phyloP scores from a whole-genome alignment of 2,797 vertebrate species.

The Apodemus agrarius region DNA sequence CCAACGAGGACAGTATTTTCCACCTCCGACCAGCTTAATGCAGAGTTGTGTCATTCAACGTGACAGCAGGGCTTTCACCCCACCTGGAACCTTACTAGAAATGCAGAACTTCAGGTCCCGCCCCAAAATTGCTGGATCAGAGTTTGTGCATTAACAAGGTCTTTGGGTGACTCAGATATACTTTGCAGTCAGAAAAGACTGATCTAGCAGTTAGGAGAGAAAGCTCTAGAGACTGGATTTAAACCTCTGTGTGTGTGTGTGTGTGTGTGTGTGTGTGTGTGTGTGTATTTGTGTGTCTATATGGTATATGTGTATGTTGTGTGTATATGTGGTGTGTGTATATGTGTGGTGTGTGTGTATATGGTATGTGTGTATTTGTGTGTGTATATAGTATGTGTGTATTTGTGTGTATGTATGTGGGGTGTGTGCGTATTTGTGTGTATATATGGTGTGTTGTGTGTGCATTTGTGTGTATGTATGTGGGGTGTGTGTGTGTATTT shows the following conservation, averaged over 20 bases:
- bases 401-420: neutral
- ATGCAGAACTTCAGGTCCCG: neutral
- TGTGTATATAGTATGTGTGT: neutral
- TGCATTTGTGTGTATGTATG: no score
- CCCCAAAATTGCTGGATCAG: neutral
- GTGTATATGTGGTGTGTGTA: no score
- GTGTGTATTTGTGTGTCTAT: neutral
- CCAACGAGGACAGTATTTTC: neutral
- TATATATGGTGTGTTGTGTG: no score
- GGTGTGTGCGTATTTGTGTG: neutral
- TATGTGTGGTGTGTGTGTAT: neutral
- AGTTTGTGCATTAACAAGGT: neutral
- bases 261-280: neutral
- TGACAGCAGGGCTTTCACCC: neutral
- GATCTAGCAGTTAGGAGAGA: neutral
- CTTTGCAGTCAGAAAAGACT: neutral
- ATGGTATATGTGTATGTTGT: neutral
- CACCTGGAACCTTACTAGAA: neutral
- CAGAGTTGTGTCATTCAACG: neutral
- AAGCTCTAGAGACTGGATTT: neutral
- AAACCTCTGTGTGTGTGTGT: neutral
- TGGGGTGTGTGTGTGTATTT: neutral
- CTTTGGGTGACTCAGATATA: rapidly evolving
- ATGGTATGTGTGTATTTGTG: neutral
- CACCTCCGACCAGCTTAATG: neutral